Base-by-base conservation (phyloP, 2,113 vertebrate species). In the Cheilinus undulatus region DNA sequence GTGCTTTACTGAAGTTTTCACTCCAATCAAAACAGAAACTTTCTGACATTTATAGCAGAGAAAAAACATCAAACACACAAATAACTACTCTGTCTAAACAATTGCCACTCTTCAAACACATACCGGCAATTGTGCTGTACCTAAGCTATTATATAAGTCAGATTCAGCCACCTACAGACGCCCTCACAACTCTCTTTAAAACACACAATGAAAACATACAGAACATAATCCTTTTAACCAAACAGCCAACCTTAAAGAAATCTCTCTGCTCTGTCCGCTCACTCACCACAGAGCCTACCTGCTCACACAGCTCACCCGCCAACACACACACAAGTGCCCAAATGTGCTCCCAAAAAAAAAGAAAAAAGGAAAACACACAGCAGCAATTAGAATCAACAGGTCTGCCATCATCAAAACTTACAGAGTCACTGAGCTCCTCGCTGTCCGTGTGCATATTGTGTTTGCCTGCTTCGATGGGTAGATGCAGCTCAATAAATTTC, bases 361-460 rank as follows among this genome's bases (percentile, higher is more conserved):
- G 10, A 15, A 15, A 40, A 15, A 27, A 43, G 10, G 53, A 34
- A 68, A 20, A 42, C 56, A 76, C 63, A 74, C 65, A 50, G 20
- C 34, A 58, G 50, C 45, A 66, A 75, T 66, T 15, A 72, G 38
- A 66, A 76, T 86, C 88, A 88, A 92, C 90, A 88, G 85, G 88
- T 89, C 62, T 34, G 63, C 62, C 71, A 63, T 74, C 26, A 36
- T 43, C 48, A 58, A 69, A 71, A 91, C 91, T 92, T 78, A 92
- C 91, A 87, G 89, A 91, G 86, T 92, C 86, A 73, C 83, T 84
- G 74, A 88, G 90, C 87, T 92, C 90, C 86, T 91, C 90, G 76
- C 89, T 60, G 90, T 92, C 89, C 88, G 89, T 86, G 88, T 92
- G 91, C 91, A 92, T 92, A 89, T 92, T 91, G 91, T 85, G 90